phyloP scores from a whole-genome alignment of 2,888 invertebrate genomes.

The Hyposoter didymator region DNA sequence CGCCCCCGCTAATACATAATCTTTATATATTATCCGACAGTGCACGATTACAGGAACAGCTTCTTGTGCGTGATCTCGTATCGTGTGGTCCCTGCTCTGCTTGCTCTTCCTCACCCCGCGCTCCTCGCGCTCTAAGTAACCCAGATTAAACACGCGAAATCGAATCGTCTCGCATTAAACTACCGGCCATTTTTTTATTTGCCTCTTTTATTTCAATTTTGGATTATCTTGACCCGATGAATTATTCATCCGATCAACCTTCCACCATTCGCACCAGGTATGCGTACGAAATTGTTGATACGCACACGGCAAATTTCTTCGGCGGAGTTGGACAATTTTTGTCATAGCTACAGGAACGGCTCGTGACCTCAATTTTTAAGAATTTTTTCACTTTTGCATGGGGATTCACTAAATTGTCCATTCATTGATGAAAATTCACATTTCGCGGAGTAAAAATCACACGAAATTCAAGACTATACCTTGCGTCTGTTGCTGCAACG shows the following conservation, averaged over 20 bases:
- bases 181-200: neutral
- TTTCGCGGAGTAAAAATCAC: too few relatives aligned
- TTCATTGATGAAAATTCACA: too few relatives aligned
- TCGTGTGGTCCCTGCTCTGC: conserved; percentile 32
- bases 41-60: conserved; percentile 53
- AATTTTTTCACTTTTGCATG: too few relatives aligned
- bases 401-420: too few relatives aligned
- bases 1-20: conserved; percentile 55
- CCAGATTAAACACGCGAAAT: conserved; percentile 54
- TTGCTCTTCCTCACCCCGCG: neutral
- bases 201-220: neutral
- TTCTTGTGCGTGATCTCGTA: conserved; percentile 58
- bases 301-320: too few relatives aligned
- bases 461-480: too few relatives aligned
- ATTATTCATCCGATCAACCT: neutral
- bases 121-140: neutral
- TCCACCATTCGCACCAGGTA: neutral
- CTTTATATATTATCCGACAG: conserved; percentile 51
- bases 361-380: too few relatives aligned
- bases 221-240: neutral
- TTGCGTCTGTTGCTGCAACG: too few relatives aligned
- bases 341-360: too few relatives aligned
- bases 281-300: neutral
- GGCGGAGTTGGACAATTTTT: too few relatives aligned
- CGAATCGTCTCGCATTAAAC: neutral